Evolutionary conservation across 2,797 vertebrate genomes (phyloP).

Genomic region (Enteromius argenteus): DNA sequence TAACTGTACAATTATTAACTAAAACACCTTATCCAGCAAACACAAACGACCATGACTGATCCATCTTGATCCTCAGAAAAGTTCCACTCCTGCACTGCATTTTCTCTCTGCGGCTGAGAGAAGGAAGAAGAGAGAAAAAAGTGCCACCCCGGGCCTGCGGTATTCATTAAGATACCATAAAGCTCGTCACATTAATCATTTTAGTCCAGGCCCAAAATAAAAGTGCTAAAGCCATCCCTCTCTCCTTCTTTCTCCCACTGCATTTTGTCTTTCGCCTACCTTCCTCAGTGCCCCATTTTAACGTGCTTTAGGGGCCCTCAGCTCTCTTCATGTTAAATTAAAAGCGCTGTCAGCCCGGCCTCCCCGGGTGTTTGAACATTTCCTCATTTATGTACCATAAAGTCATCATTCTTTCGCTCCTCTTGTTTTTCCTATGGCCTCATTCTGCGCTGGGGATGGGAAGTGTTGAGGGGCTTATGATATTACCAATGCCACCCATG

Average conservation of each 20-base stretch:
- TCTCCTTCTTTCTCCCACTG: slow-evolving; percentile 45
- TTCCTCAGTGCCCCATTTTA: slow-evolving; percentile 54
- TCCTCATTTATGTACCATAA: slow-evolving; percentile 47
- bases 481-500: slow-evolving; percentile 37
- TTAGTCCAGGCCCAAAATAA: slow-evolving; percentile 64
- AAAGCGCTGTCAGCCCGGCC: slow-evolving; percentile 56
- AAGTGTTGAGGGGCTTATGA: slow-evolving; percentile 13
- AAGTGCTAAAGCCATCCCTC: slow-evolving; percentile 19
- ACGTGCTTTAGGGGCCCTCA: slow-evolving; percentile 50
- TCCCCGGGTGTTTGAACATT: slow-evolving; percentile 48
- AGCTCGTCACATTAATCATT: slow-evolving; percentile 72
- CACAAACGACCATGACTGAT: background rate
- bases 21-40: slow-evolving; percentile 23
- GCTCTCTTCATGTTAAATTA: slow-evolving; percentile 59
- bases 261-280: slow-evolving; percentile 39
- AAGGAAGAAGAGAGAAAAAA: slow-evolving; percentile 32
- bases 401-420: slow-evolving; percentile 41
- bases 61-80: slow-evolving; percentile 20
- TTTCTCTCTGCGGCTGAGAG: background rate
- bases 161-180: slow-evolving; percentile 78
- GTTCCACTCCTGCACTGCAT: slow-evolving; percentile 11
- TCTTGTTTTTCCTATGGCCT: slow-evolving; percentile 44
- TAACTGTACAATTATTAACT: slow-evolving; percentile 12
- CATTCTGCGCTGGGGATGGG: background rate
- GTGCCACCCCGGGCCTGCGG: slow-evolving; percentile 58